Evolutionary conservation across 64 coral and sea anemone genomes (phyloP).

Genomic region (Orbicella faveolata): DNA sequence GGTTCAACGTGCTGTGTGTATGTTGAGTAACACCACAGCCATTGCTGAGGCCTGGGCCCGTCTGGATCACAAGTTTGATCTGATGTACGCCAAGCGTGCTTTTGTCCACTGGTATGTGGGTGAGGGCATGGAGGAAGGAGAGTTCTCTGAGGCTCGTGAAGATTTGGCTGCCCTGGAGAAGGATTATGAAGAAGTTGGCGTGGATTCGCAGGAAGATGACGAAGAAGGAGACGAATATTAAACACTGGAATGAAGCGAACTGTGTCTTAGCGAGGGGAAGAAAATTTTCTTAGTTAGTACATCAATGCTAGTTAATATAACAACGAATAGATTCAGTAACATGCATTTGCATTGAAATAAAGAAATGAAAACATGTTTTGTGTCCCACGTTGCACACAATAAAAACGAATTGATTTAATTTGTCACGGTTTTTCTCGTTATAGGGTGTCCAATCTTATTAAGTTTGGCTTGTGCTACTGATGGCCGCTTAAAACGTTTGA

Average conservation of each 20-base stretch:
- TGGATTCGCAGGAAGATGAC: background rate
- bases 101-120: slow-evolving; percentile 75
- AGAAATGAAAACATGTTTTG: no score
- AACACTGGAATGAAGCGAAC: background rate
- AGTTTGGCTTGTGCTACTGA: no score
- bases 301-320: background rate
- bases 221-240: slow-evolving; percentile 40
- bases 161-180: slow-evolving; percentile 64
- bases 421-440: no score
- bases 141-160: slow-evolving; percentile 72
- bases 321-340: no score
- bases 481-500: no score
- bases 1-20: slow-evolving; percentile 65
- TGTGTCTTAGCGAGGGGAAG: background rate
- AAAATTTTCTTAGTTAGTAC: background rate
- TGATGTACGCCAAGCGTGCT: slow-evolving; percentile 71
- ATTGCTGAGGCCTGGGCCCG: slow-evolving; percentile 69
- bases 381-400: no score
- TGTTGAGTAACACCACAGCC: slow-evolving; percentile 74
- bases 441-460: no score
- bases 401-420: no score
- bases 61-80: slow-evolving; percentile 70
- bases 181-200: slow-evolving; percentile 67
- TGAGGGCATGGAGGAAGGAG: slow-evolving; percentile 70
- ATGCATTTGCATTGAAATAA: no score